Evolutionary conservation across 2,888 invertebrate genomes (phyloP), one percentile per base, ranked within the genome.

Genomic region (Ganaspis brasiliensis): DNA sequence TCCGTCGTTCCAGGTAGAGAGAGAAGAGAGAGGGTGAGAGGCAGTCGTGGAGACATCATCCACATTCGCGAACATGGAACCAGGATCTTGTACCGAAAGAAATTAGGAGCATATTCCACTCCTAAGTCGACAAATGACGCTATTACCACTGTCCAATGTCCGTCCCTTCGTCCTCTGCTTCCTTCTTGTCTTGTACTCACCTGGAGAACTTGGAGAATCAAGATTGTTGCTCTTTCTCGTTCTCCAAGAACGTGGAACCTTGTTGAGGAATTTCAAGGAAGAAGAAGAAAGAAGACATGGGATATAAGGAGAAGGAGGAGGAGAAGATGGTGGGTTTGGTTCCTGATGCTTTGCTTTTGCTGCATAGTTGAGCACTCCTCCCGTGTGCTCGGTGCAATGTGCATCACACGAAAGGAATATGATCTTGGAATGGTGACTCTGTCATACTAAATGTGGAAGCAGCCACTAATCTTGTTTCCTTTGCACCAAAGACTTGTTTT

Each of bases 91-190:
- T 75, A 63, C 61, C 67, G 67, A 35, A 76, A 71, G 74, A 77
- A 63, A 63, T 40, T 63, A 40, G 40, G 35, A 72, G 75, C 73
- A 56, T 45, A 74, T 79, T 79, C 79, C 81, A 75, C 76, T 71
- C 74, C 78, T 63, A 56, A 74, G 79, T 78, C 78, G 78, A 75
- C 79, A 79, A 81, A 77, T 81, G 87, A 84, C 83, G 85, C 81
- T 82, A 75, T 74, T 63, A 57, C 73, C 79, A 79, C 72, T 83
- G 86, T 86, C 73, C 79, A 79, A 72, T 83, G 86, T 86, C 87
- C 86, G 87, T 85, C 87, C 52, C 24, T 45, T 24, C 37, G 37
- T 52, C 56, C 21, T 63, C 40, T 59, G 35, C 49, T 73, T 71
- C 37, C 52, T 24, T 56, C 57, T 35, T 49, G 21, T 14, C 19